Percentiles rank a stretch among this genome's conserved stretches.
Conservation (phyloP, 2,113 vertebrate genomes). For the Spilogale gracilis region DNA sequence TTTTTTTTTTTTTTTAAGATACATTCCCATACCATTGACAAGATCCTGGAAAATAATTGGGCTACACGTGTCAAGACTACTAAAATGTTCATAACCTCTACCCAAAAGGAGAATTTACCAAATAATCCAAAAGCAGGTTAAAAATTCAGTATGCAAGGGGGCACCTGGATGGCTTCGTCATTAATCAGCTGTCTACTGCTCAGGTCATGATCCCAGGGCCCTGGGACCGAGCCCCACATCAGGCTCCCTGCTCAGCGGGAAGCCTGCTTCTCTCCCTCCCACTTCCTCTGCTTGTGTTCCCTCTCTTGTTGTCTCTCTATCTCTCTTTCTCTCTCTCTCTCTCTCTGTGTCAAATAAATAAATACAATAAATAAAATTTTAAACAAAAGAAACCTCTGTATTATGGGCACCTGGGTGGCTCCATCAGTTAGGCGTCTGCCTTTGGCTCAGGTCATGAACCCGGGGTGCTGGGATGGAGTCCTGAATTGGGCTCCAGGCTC, state of each 20-base stretch:
- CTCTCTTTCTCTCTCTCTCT: no score
- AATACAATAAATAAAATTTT: no score
- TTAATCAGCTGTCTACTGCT: no score
- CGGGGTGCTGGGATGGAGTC: neutral
- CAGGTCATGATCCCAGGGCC: no score
- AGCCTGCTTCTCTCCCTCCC: no score
- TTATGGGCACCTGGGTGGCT: neutral
- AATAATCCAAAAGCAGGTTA: neutral
- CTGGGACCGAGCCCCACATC: no score
- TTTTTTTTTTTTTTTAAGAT: neutral
- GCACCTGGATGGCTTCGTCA: no score
- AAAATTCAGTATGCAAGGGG: neutral
- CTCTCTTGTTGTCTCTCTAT: neutral
- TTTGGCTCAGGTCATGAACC: neutral
- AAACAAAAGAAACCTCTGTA: no score
- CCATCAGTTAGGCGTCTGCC: neutral
- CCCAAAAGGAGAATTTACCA: neutral
- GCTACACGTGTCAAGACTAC: neutral
- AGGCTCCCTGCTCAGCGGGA: no score
- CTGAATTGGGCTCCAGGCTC: neutral
- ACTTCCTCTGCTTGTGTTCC: neutral
- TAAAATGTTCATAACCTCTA: neutral
- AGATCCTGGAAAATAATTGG: neutral
- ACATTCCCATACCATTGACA: neutral
- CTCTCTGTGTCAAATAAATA: no score